Base-by-base conservation (phyloP, 2,888 invertebrate species). In the Hartigia nigra region DNA sequence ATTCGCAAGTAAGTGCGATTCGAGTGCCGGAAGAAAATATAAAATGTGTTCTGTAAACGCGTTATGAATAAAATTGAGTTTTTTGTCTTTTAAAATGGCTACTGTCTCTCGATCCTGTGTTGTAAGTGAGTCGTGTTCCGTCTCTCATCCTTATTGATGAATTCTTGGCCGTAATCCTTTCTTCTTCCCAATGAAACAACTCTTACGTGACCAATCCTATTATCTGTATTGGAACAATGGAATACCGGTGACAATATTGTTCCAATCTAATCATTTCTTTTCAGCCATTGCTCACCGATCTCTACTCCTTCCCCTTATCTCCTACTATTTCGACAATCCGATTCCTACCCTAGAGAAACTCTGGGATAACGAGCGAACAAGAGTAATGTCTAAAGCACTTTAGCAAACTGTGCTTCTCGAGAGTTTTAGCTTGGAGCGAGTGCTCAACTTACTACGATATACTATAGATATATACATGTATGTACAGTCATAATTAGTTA, bases 141-240 rank as follows among this genome's bases (percentile, higher is more conserved):
- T 80, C 81, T 80, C 70, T 76, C 74, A 78, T 83, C 80, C 78
- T 79, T 78, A 39, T 74, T 76, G 84, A 81, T 80, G 81, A 77
- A 79, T 82, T 82, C 2, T 9, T 1, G 9, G 9, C 80, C 78
- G 55, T 34, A 74, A 77, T 81, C 80, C 76, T 80, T 77, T 77
- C 77, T 78, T 75, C 34, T 74, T 31, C 75, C 34, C 75, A 69
- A 82, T 78, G 79, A 78, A 78, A 80, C 80, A 82, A 81, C 79
- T 81, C 82, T 84, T 85, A 81, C 82, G 82, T 79, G 80, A 75
- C 76, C 82, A 74, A 82, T 82, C 82, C 79, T 80, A 82, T 84
- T 81, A 84, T 81, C 79, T 77, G 35, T 32, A 55, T 69, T 35
- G 39, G 78, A 23, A 55, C 23, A 9, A 5, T 23, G 55, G 9